These are phyloP conservation scores for Lagopus muta DNA, from an alignment of 2,113 vertebrate genomes.

Conservation along the genomic window DNA sequence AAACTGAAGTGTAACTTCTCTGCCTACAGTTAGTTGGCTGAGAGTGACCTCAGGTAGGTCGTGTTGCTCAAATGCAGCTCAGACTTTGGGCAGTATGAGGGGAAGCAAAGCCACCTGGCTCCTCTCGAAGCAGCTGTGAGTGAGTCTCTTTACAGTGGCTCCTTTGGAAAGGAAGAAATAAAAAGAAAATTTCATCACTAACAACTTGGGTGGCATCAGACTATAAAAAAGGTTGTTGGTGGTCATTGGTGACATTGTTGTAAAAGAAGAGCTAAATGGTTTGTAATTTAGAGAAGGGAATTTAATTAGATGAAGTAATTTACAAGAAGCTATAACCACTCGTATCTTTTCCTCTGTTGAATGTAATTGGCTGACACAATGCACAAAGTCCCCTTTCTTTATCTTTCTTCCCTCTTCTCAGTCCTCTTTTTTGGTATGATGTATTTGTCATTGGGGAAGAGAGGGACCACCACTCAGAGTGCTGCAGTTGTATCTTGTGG, in stretches of 20 bases:
- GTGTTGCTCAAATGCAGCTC: slow-evolving; percentile 23
- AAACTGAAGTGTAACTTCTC: background rate
- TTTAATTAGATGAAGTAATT: slow-evolving; percentile 75
- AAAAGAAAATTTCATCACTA: slow-evolving; percentile 46
- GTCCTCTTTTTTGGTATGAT: background rate
- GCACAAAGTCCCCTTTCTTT: background rate
- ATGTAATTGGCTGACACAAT: slow-evolving; percentile 34
- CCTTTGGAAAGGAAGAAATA: slow-evolving; percentile 46
- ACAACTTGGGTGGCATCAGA: slow-evolving; percentile 21
- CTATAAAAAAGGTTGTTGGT: slow-evolving; percentile 58
- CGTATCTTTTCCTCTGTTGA: slow-evolving; percentile 22
- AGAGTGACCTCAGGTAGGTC: background rate
- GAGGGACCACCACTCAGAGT: background rate
- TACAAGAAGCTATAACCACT: slow-evolving; percentile 56
- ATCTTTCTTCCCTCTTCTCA: background rate
- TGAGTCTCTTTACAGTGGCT: slow-evolving; percentile 21
- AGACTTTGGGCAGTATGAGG: background rate
- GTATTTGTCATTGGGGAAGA: background rate
- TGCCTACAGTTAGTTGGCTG: background rate
- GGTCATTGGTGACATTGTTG: slow-evolving; percentile 64
- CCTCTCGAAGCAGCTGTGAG: background rate
- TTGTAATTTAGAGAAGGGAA: slow-evolving; percentile 62
- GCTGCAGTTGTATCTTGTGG: background rate
- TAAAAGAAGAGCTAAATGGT: slow-evolving; percentile 63
- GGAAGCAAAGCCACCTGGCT: background rate